Base-by-base conservation (phyloP, 2,113 vertebrate species). In the Aphelocoma coerulescens region DNA sequence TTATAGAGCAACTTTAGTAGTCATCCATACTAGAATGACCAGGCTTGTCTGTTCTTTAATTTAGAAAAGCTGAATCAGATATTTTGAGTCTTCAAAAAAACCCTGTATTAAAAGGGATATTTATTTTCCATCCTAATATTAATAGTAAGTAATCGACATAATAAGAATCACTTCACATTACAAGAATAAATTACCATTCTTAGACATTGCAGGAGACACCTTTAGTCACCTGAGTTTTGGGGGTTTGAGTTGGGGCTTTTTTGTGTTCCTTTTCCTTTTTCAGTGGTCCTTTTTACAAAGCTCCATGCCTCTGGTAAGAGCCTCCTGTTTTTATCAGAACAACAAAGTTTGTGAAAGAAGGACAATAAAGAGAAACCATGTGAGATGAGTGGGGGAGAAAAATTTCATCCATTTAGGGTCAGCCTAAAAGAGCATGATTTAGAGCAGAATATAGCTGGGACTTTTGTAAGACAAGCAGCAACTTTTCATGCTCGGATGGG, bases 401-500 rank as follows among this genome's bases (percentile, higher is more conserved):
- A 83, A 72, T 46, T 61, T 86, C 61, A 48, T 61, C 61, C 69
- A 10, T 89, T 87, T 89, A 84, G 85, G 86, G 65, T 93, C 85
- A 96, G 80, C 52, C 79, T 72, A 74, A 88, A 37, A 93, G 79
- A 88, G 51, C 83, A 78, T 30, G 49, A 75, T 91, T 94, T 65
- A 74, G 80, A 87, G 58, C 69, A 89, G 94, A 95, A 87, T 96
- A 39, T 93, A 82, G 76, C 10, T 6, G 46, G n/a, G 89, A 94
- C 93, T 84, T 96, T 94, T 94, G 80, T 95, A 93, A 89, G 92
- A 91, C 88, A 96, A 92, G 93, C 91, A 92, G 86, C 96, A 96
- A 96, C 93, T 96, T 95, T 96, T 95, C 89, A 94, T 94, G 93
- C 89, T 96, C 16, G 4, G 62, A 93, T 97, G 96, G 96, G 85